phyloP scores from a whole-genome alignment of 2,888 invertebrate genomes.

The Euplagia quadripunctaria region DNA sequence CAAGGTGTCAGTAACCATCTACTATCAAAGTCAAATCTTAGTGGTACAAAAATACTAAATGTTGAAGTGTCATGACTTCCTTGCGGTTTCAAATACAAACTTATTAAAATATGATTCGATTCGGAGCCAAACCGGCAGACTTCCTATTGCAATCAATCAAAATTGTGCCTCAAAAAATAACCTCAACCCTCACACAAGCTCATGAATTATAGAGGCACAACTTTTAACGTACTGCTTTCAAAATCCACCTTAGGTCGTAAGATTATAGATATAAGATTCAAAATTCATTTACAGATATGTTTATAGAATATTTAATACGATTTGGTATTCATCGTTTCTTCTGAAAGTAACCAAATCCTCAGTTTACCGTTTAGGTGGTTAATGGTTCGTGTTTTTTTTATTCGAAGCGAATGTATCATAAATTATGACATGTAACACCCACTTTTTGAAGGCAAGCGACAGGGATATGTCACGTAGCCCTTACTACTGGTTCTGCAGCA shows the following conservation, averaged over 20 bases:
- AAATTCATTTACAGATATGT: constrained; percentile 1
- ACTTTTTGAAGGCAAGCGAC: constrained; percentile 56
- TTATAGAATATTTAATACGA: not conserved
- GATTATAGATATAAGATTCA: not conserved
- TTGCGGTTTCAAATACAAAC: constrained; percentile 36
- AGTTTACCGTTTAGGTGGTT: constrained; percentile 81
- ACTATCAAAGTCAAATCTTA: too few relatives aligned
- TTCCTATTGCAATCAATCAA: constrained; percentile 58
- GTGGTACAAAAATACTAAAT: not conserved
- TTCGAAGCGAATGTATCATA: constrained; percentile 75
- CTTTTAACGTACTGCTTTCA: not conserved
- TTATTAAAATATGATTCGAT: constrained; percentile 37
- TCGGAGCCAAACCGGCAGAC: constrained; percentile 42
- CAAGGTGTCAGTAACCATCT: too few relatives aligned
- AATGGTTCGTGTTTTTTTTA: constrained; percentile 73
- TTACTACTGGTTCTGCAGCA: constrained; percentile 27
- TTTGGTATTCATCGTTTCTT: constrained; percentile 54
- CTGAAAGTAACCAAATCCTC: constrained; percentile 75
- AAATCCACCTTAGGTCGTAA: constrained; percentile 24
- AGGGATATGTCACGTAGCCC: constrained; percentile 41
- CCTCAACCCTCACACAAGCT: constrained; percentile 47
- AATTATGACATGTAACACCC: constrained; percentile 81
- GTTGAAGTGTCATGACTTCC: constrained; percentile 15
- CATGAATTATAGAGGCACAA: constrained; percentile 47
- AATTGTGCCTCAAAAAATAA: constrained; percentile 45